Base-by-base conservation (phyloP, 2,888 invertebrate genomes). In the Exephanes ischioxanthus region DNA sequence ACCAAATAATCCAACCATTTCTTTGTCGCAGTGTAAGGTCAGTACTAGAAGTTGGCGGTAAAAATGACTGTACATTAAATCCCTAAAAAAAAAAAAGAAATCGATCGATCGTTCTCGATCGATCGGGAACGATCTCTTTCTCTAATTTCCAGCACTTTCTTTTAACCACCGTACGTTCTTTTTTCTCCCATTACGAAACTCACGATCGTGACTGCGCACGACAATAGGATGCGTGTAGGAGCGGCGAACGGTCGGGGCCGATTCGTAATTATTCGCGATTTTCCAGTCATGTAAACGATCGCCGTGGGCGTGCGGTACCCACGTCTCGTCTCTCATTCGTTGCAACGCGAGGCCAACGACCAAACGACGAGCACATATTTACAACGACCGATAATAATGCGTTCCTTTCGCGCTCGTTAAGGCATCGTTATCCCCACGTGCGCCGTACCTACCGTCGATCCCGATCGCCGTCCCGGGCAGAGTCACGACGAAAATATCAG, bases 381-480 rank as follows among this genome's bases (percentile, higher is more conserved):
- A 48, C 71, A 80, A 80, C 68, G 61, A 66, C 26, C 80, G 71
- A 76, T 80, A 80, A 84, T 80, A 80, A 84, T 80, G 80, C 80
- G 66, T 76, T 80, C 58, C 66, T 80, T 71, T 71, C 63, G 48
- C 67, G 80, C 76, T 80, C 80, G 84, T 84, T 84, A 80, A 63
- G 75, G 80, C 84, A 75, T 84, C 80, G 80, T 84, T 84, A 84
- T 80, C 63, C 79, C 70, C 80, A 78, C 78, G 76, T 76, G 71
- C 19, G 71, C 70, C 71, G 58, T 11, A 68, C 33, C 53, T 11
- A 33, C 61, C 73, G 61, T 70, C 78, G 68, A 71, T 72, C 79
- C 63, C 71, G 58, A 71, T 80, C 55, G 71, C 75, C 83, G 61
- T 76, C 41, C 66, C 30, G 70, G 70, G 67, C 77, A 53, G 19